Percentiles rank a stretch among this genome's conserved stretches.
phyloP scores from a whole-genome alignment of 2,113 vertebrate species.

The Echinops telfairi region DNA sequence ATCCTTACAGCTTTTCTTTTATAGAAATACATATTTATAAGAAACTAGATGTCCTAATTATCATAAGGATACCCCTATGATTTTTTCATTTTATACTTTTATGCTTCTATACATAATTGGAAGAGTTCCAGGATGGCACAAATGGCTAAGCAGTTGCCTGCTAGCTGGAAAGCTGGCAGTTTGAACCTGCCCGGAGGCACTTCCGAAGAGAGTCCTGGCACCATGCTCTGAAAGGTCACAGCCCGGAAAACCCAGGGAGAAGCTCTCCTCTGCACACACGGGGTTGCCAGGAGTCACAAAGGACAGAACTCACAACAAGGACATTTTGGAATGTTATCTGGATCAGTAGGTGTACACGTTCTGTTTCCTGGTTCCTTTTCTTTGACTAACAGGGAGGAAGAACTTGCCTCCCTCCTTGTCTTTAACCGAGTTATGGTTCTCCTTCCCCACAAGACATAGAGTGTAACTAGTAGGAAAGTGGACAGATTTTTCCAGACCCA shows the following conservation, averaged over 20 bases:
- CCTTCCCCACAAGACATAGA: not conserved
- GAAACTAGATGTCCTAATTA: constrained; percentile 37
- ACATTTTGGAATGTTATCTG: not conserved
- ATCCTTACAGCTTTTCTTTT: constrained; percentile 39
- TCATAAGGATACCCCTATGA: constrained; percentile 30
- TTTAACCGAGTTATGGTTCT: constrained; percentile 22
- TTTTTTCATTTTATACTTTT: constrained; percentile 36
- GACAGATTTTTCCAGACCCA: not conserved
- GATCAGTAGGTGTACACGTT: not conserved
- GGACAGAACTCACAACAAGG: not conserved
- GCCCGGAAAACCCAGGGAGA: not conserved
- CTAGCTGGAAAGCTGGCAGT: not conserved
- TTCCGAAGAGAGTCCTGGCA: not conserved
- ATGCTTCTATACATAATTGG: not conserved
- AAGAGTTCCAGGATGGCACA: not conserved
- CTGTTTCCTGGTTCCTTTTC: not conserved
- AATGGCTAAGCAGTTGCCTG: not conserved
- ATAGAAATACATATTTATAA: constrained; percentile 52
- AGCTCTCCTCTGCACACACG: not conserved
- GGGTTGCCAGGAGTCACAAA: not conserved
- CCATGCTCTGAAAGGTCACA: not conserved
- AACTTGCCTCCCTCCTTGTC: constrained; percentile 8
- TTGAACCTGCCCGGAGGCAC: not conserved
- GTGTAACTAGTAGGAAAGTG: not conserved
- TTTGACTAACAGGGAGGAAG: not conserved